A percentile compares a stretch with the other conserved stretches of the same genome.
Conservation (phyloP, 1,140 invertebrate species). For the Globodera rostochiensis region DNA sequence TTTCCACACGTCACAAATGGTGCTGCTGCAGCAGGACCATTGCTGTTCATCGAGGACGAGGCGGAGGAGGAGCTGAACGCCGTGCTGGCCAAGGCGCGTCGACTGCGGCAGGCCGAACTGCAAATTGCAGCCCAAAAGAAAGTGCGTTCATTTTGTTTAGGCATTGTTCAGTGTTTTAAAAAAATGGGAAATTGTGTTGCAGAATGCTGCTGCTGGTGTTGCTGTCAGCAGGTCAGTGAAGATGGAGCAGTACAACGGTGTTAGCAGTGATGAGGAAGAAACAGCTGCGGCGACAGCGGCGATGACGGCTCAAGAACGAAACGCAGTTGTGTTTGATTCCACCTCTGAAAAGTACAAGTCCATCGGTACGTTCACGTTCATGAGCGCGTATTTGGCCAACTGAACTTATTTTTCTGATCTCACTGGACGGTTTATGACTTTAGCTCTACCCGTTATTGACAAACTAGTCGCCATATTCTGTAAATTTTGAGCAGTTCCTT, state of each 20-base stretch:
- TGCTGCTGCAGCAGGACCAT: neutral
- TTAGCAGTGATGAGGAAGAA: conserved; percentile 46
- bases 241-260: neutral
- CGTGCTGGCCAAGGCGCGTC: conserved; percentile 36
- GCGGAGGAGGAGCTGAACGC: conserved; percentile 51
- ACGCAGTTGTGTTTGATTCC: conserved; percentile 41
- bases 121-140: conserved; percentile 20
- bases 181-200: neutral
- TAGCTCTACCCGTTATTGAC: too few relatives aligned
- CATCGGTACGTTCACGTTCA: conserved; percentile 33
- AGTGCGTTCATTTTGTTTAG: conserved; percentile 1
- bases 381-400: too few relatives aligned
- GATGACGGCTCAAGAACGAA: neutral
- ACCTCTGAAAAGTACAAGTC: conserved; percentile 51
- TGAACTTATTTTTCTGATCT: too few relatives aligned
- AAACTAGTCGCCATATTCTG: too few relatives aligned
- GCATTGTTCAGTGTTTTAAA: too few relatives aligned
- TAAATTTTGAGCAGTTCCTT: too few relatives aligned
- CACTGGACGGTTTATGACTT: too few relatives aligned
- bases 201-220: neutral
- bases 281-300: neutral
- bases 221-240: neutral
- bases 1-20: conserved; percentile 12
- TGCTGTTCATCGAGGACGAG: conserved; percentile 46
- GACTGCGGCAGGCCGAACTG: conserved; percentile 35